Evolutionary conservation across 2,797 vertebrate species (phyloP), one percentile per base, ranked within the genome.

Genomic region (Nothura maculosa): DNA sequence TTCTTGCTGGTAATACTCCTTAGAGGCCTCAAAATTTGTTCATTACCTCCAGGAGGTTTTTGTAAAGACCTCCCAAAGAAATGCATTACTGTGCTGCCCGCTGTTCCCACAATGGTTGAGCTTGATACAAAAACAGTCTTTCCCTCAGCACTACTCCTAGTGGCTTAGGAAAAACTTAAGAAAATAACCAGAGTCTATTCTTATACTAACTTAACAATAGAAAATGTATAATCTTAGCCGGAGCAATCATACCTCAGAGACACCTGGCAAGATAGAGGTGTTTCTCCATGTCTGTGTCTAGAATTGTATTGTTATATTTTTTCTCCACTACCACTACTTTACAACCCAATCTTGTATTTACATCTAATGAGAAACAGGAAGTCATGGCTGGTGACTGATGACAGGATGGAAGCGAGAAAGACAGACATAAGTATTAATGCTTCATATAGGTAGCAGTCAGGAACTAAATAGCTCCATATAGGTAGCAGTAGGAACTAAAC

Each of bases 21-120:
- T 12, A 15, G 25, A 5, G 17, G 54, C 58, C 52, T 74, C n/a
- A 3, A 12, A 36, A 18, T 48, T 57, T n/a, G 12, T 58, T 42
- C 25, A 30, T 15, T 45, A 48, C 48, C 4, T 38, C 22, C 17
- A 13, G 61, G 58, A 54, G 97, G 96, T 98, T 98, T 98, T 98
- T 98, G 98, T 98, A 98, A 98, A 91, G 94, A 96, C 85, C 57
- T 88, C 96, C 96, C 94, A 95, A 97, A 4, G 85, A 92, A 47
- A 82, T 98, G 98, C 97, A 98, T 98, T 98, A 98, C 95, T 32
- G 98, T 99, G 87, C 92, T 97, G 50, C 48, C 50, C 79, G 97
- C 96, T 98, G 97, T 97, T 96, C 98, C 98, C 98, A 99, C 98
- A 80, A 96, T 98, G 97, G 95, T 97, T 98, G 96, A 97, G 12